Conservation (phyloP, 2,797 vertebrate genomes). For the Lithobates pipiens region DNA sequence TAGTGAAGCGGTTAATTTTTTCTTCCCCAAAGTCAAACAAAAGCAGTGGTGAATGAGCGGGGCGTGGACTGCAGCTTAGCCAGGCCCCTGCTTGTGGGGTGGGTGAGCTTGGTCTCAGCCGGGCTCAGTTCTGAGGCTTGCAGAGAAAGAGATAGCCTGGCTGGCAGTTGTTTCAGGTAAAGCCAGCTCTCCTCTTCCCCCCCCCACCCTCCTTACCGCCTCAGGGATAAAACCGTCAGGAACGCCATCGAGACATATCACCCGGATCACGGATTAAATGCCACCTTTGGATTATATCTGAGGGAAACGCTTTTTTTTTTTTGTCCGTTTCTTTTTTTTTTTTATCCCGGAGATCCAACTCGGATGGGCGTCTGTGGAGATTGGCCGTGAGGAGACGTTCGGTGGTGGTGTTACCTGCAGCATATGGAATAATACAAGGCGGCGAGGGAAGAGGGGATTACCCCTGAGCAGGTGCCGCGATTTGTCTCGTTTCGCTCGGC, state of each 20-base stretch:
- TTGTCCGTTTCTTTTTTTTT: not conserved
- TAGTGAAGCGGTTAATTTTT: slow-evolving; percentile 42
- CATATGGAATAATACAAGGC: slow-evolving; percentile 38
- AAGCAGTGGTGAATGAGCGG: slow-evolving; percentile 53
- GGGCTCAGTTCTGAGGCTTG: slow-evolving; percentile 62
- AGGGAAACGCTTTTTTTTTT: not conserved
- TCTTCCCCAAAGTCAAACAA: slow-evolving; percentile 54
- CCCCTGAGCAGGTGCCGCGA: slow-evolving; percentile 43
- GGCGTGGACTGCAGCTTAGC: slow-evolving; percentile 40
- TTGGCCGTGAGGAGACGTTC: not conserved
- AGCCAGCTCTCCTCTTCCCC: slow-evolving; percentile 63
- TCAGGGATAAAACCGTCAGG: slow-evolving; percentile 60
- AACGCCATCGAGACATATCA: slow-evolving; percentile 64
- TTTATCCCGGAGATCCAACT: not conserved
- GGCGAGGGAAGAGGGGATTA: not conserved
- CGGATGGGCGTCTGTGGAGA: not conserved
- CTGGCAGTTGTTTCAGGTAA: slow-evolving; percentile 81
- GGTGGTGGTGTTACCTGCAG: not conserved
- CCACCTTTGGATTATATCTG: slow-evolving; percentile 43
- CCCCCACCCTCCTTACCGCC: slow-evolving; percentile 58
- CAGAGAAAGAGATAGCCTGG: slow-evolving; percentile 78
- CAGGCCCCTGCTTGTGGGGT: slow-evolving; percentile 61
- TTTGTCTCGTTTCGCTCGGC: not conserved
- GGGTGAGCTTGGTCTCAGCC: slow-evolving; percentile 69
- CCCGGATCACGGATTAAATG: slow-evolving; percentile 63